phyloP scores from a whole-genome alignment of 2,113 vertebrate genomes.

The Halichoeres trimaculatus region DNA sequence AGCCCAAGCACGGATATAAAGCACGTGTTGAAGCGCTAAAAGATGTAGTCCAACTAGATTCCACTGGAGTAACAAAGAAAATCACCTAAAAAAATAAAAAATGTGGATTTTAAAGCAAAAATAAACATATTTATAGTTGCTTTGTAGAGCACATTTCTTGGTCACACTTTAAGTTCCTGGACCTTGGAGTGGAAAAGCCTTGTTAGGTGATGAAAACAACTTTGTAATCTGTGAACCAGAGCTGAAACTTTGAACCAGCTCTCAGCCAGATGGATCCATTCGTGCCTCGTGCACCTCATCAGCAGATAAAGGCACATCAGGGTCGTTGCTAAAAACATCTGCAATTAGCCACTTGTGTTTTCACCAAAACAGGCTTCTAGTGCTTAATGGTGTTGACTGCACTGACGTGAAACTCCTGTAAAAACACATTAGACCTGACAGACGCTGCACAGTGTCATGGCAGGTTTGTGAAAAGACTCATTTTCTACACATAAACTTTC shows the following conservation, averaged over 20 bases:
- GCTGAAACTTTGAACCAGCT: not conserved
- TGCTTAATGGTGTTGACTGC: constrained; percentile 9
- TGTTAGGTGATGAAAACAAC: not conserved
- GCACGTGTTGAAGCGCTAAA: too few relatives aligned
- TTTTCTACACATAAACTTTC: not conserved
- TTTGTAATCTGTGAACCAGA: constrained; percentile 5
- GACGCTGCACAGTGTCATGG: not conserved
- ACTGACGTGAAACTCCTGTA: not conserved
- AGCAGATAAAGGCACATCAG: constrained; percentile 9
- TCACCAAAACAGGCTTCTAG: constrained; percentile 1
- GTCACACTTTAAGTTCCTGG: too few relatives aligned
- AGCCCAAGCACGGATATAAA: too few relatives aligned
- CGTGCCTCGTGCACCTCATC: not conserved
- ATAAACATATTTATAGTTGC: too few relatives aligned
- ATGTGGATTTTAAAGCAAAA: too few relatives aligned
- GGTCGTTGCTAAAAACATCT: constrained; percentile 16
- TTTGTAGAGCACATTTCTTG: too few relatives aligned
- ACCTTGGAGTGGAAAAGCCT: too few relatives aligned
- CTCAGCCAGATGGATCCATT: constrained; percentile 14
- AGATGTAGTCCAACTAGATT: too few relatives aligned
- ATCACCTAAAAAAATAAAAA: too few relatives aligned
- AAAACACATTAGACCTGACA: constrained; percentile 2
- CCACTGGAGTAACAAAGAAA: too few relatives aligned
- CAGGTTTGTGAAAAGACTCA: not conserved
- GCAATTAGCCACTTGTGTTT: constrained; percentile 16